phyloP scores from a whole-genome alignment of 1,140 invertebrate genomes.

The Bombus waltoni region DNA sequence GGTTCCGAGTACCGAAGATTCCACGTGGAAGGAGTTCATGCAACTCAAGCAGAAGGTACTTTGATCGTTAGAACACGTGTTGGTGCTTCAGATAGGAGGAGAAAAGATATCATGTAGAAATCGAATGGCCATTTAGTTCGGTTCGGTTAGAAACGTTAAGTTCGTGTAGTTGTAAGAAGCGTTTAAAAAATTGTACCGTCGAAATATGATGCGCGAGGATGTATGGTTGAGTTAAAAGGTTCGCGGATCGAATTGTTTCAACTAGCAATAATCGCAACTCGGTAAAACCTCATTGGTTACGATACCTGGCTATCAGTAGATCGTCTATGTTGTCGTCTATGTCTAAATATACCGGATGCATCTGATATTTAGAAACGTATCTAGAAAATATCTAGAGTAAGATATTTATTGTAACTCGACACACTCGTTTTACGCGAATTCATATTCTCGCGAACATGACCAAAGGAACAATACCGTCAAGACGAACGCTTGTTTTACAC shows the following conservation, averaged over 20 bases:
- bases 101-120: background rate
- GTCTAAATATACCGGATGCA: background rate
- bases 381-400: background rate
- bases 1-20: constrained; percentile 55
- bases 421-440: too few relatives aligned
- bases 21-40: constrained; percentile 35
- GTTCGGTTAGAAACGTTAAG: too few relatives aligned
- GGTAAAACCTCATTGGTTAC: constrained; percentile 93
- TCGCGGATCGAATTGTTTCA: constrained; percentile 83
- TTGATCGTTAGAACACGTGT: background rate
- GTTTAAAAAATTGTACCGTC: too few relatives aligned
- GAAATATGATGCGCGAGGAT: too few relatives aligned
- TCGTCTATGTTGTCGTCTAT: background rate
- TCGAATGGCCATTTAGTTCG: background rate
- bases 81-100: too few relatives aligned
- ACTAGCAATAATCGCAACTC: constrained; percentile 95
- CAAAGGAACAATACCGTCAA: too few relatives aligned
- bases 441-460: too few relatives aligned
- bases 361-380: background rate
- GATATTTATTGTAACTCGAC: background rate
- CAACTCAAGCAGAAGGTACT: constrained; percentile 13
- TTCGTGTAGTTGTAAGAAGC: too few relatives aligned
- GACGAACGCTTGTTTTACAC: too few relatives aligned
- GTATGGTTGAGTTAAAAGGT: too few relatives aligned
- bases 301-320: constrained; percentile 83